Evolutionary conservation across 2,888 invertebrate species (phyloP).

Genomic region (Ochropleura plecta): DNA sequence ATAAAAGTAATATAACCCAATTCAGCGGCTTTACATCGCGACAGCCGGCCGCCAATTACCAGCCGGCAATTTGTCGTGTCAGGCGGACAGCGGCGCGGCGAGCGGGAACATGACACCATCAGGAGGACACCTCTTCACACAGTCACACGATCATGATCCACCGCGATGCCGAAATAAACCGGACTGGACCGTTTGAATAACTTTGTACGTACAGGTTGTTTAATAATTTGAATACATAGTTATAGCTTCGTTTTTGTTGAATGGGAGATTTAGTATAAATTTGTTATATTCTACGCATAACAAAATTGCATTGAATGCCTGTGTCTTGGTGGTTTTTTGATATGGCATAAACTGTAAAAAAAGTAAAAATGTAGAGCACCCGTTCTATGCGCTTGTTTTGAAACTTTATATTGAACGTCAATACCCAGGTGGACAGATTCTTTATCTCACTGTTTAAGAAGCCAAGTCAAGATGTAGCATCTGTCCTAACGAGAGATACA

Average conservation of each 20-base stretch:
- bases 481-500: too few species aligned
- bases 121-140: conserved; percentile 51
- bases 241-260: conserved; percentile 5
- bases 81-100: conserved; percentile 67
- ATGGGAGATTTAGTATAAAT: not conserved
- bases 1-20: conserved; percentile 71
- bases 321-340: not conserved
- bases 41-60: conserved; percentile 77
- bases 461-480: not conserved
- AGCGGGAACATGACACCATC: conserved; percentile 71
- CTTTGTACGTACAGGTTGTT: not conserved
- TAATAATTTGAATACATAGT: not conserved
- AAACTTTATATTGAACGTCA: not conserved
- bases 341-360: not conserved
- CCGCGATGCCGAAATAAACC: conserved; percentile 37
- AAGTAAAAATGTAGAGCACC: not conserved
- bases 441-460: not conserved
- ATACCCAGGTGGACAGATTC: not conserved
- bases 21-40: conserved; percentile 70
- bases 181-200: conserved; percentile 3
- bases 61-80: conserved; percentile 78
- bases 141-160: conserved; percentile 51
- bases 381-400: not conserved
- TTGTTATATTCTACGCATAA: not conserved
- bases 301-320: conserved; percentile 11